Percentiles rank a stretch among this genome's conserved stretches.
Conservation (phyloP, 2,888 invertebrate species). For the Salticus scenicus region DNA sequence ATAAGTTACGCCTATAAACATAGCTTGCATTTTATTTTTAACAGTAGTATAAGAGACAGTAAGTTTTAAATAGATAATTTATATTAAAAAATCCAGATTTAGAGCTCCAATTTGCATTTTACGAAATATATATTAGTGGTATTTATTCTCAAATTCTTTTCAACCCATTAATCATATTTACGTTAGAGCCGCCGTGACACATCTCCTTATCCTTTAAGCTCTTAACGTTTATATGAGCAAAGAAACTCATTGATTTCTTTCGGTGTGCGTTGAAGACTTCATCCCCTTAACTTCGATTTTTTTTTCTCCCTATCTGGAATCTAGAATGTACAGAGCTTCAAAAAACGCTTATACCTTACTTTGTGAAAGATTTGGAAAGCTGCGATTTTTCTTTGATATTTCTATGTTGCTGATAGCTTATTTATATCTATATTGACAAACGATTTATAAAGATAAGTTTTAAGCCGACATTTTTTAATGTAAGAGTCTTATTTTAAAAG, state of each 20-base stretch:
- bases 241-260: slow-evolving; percentile 2
- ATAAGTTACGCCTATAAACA: too few species aligned
- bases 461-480: not conserved
- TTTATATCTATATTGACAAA: not conserved
- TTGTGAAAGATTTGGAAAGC: not conserved
- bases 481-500: too few species aligned
- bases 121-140: not conserved
- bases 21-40: too few species aligned
- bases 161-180: slow-evolving; percentile 11
- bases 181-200: not conserved
- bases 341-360: slow-evolving; percentile 9
- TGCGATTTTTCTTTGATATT: not conserved
- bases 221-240: slow-evolving; percentile 16
- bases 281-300: not conserved
- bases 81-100: slow-evolving; percentile 1
- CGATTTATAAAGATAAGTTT: not conserved
- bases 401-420: not conserved
- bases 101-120: not conserved
- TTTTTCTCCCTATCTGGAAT: not conserved
- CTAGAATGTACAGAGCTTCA: not conserved
- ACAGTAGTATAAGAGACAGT: too few species aligned
- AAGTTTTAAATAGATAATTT: too few species aligned
- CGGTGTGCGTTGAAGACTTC: not conserved
- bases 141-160: not conserved
- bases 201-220: slow-evolving; percentile 3